Percentiles rank a stretch among this genome's conserved stretches.
Conservation (phyloP, 2,113 vertebrate genomes). For the Pavo muticus region DNA sequence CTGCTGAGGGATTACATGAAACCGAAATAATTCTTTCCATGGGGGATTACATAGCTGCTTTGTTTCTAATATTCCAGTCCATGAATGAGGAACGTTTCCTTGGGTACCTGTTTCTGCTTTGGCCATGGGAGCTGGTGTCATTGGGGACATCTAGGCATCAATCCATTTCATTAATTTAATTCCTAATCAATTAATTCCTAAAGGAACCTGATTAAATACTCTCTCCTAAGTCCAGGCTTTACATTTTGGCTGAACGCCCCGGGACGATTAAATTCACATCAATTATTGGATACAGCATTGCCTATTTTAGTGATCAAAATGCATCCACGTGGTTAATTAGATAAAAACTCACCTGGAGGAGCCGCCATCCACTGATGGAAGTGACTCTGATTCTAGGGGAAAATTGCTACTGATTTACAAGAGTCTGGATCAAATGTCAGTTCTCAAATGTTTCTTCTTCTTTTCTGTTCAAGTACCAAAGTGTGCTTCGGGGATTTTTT, state of each 20-base stretch:
- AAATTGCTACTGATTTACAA: not conserved
- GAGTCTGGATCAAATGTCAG: not conserved
- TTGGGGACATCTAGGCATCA: not conserved
- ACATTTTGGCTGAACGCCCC: not conserved
- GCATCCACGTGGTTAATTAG: not conserved
- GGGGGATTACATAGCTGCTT: constrained; percentile 25
- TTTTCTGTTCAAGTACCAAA: constrained; percentile 11
- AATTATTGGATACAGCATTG: not conserved
- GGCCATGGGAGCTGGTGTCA: not conserved
- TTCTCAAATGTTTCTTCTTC: not conserved
- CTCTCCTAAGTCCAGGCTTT: not conserved
- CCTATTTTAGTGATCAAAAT: not conserved
- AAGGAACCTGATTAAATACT: not conserved
- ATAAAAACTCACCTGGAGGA: constrained; percentile 24
- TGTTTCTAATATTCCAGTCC: not conserved
- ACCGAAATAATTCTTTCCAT: constrained; percentile 35
- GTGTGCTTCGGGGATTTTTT: not conserved
- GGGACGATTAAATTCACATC: not conserved
- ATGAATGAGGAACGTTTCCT: not conserved
- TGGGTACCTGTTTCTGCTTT: not conserved
- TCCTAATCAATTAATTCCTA: not conserved
- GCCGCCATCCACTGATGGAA: not conserved
- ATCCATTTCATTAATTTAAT: not conserved
- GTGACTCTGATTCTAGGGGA: not conserved
- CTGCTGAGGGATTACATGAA: constrained; percentile 55